Percentiles rank a stretch among this genome's conserved stretches.
Conservation (phyloP, 1,140 invertebrate genomes). For the Drosophila lini region DNA sequence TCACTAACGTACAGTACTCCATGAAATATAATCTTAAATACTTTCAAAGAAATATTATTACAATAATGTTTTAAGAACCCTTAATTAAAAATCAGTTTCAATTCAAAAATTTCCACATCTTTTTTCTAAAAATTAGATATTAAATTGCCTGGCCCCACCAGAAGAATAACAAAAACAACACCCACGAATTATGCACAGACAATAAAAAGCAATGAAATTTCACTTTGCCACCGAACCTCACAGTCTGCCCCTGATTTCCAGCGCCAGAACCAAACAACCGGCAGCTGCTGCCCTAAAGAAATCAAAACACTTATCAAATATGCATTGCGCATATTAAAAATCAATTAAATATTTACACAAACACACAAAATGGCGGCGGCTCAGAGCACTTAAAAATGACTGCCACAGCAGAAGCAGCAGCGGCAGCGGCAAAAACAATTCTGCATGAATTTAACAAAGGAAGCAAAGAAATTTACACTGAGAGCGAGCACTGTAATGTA, state of each 20-base stretch:
- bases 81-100: constrained; percentile 8
- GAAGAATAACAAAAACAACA: constrained; percentile 1
- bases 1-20: not conserved
- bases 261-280: constrained; percentile 1
- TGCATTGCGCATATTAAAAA: constrained; percentile 78
- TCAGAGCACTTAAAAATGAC: constrained; percentile 49
- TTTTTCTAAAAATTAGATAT: constrained; percentile 6
- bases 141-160: constrained; percentile 5
- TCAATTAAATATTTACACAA: constrained; percentile 80
- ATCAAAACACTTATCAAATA: constrained; percentile 77
- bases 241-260: not conserved
- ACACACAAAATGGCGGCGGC: constrained; percentile 60
- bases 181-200: constrained; percentile 36
- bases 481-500: constrained; percentile 60
- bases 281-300: constrained; percentile 44
- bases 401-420: constrained; percentile 23
- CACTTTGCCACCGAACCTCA: not conserved
- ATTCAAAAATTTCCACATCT: not conserved
- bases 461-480: constrained; percentile 24
- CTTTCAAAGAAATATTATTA: too few relatives aligned
- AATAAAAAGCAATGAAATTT: constrained; percentile 41
- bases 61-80: too few relatives aligned
- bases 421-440: constrained; percentile 43
- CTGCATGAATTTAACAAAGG: constrained; percentile 46
- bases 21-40: not conserved